Base-by-base conservation (phyloP, 2,888 invertebrate species). In the Protula sp. region DNA sequence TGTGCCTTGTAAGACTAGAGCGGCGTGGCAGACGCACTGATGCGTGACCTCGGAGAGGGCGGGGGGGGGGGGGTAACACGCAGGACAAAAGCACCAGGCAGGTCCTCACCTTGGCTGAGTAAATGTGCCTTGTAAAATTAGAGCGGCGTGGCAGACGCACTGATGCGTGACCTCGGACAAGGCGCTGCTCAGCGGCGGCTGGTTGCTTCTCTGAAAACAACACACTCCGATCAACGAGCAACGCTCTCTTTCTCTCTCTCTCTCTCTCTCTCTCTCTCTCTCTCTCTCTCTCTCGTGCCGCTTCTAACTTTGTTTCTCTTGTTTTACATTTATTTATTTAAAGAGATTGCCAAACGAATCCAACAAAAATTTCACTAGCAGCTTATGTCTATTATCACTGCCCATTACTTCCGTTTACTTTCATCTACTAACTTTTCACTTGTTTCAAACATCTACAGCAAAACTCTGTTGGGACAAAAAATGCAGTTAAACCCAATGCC, bases 131-230 rank as follows among this genome's bases (percentile, higher is more conserved):
- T 86, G 85, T 27, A 87, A 78, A 48, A 87, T 80, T 14, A 88
- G 80, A 48, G 85, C 82, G 1, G 86, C 83, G 71, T 85, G 85
- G 64, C 85, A 83, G 3, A 87, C 86, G 81, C 85, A 87, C 82
- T 85, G 88, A 68, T 82, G 81, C 61, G 85, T 79, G 22, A 85
- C 74, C 57, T 81, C 80, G 5, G 82, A 74, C 58, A 91, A 80
- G 54, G 89, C 82, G 67, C 87, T 87, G 73, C 87, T 88, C 64
- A 90, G 78, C 3, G 89, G 89, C 1, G 88, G 88, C 67, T 87
- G 85, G 64, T 88, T 89, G 69, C 88, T 87, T 75, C 87, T 86
- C 85, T 86, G 77, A 57, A 38, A 38, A 38, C 19, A 31, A 53
- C 14, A 50, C 47, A 47, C 22, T 47, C 5, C 22, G 27, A 50